A percentile compares a stretch with the other conserved stretches of the same genome.
These are phyloP conservation scores for Phrynosoma platyrhinos DNA, from an alignment of 2,113 vertebrate genomes.

Conservation along the genomic window DNA sequence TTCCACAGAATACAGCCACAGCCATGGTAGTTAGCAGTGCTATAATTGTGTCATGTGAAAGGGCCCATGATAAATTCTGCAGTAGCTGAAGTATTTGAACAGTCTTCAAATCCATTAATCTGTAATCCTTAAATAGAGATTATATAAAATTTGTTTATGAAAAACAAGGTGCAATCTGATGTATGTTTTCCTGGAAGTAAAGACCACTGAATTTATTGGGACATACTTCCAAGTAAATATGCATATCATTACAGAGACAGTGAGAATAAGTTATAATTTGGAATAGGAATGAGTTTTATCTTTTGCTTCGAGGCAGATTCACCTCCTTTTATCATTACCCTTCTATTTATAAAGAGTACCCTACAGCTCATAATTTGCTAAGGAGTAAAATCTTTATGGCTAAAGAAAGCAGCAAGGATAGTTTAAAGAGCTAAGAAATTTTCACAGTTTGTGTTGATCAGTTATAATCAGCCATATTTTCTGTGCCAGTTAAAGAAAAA, in stretches of 20 bases:
- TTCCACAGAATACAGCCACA: too few species aligned
- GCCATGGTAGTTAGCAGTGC: too few species aligned
- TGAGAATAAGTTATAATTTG: background rate
- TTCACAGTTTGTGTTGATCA: too few species aligned
- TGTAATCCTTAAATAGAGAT: too few species aligned
- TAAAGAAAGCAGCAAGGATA: constrained; percentile 14
- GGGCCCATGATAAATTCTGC: background rate
- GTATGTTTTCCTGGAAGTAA: too few species aligned
- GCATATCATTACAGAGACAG: background rate
- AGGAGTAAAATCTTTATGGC: constrained; percentile 25
- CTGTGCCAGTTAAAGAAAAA: background rate
- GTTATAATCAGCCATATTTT: too few species aligned
- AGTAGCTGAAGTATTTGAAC: background rate
- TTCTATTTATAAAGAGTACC: background rate
- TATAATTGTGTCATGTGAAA: too few species aligned
- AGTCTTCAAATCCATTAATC: background rate
- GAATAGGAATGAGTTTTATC: background rate
- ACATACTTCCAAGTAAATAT: background rate
- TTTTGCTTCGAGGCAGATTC: constrained; percentile 15
- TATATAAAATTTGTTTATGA: too few species aligned
- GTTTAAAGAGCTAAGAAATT: background rate
- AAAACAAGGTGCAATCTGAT: too few species aligned
- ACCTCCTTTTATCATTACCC: background rate
- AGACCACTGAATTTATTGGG: too few species aligned
- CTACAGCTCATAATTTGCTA: constrained; percentile 14